A percentile compares a stretch with the other conserved stretches of the same genome.
Conservation (phyloP, 2,888 invertebrate species). For the Acrocyrtus sp. region DNA sequence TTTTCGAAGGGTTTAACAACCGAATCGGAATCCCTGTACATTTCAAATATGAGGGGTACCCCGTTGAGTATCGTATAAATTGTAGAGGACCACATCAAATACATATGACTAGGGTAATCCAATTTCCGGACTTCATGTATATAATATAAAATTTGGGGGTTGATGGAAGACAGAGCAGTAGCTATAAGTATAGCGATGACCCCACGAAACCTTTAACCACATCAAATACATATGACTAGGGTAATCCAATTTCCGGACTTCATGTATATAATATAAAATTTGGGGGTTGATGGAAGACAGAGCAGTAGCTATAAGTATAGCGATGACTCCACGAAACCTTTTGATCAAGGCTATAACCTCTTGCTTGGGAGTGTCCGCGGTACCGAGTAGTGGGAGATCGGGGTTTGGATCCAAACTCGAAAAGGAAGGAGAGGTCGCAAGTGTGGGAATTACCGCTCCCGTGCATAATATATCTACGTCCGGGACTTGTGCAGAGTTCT, state of each 20-base stretch:
- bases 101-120: not conserved
- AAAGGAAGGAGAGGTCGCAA: too few relatives aligned
- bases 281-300: constrained; percentile 11
- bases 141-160: constrained; percentile 24
- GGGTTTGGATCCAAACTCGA: not conserved
- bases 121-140: not conserved
- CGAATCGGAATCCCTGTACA: not conserved
- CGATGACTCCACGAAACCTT: constrained; percentile 23
- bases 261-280: constrained; percentile 11
- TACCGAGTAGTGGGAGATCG: not conserved
- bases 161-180: not conserved
- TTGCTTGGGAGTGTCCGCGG: not conserved
- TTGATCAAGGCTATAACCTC: not conserved
- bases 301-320: constrained; percentile 15
- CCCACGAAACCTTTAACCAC: too few relatives aligned
- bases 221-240: not conserved
- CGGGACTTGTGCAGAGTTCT: too few relatives aligned
- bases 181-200: constrained; percentile 23
- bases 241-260: not conserved
- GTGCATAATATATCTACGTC: too few relatives aligned
- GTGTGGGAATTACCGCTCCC: too few relatives aligned
- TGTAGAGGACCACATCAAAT: not conserved
- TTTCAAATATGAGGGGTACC: not conserved
- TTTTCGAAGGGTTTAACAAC: constrained; percentile 1
- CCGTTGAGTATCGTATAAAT: constrained; percentile 11